A percentile compares a stretch with the other conserved stretches of the same genome.
Evolutionary conservation across 2,113 vertebrate species (phyloP).

Genomic region (Rhynchomys soricoides): DNA sequence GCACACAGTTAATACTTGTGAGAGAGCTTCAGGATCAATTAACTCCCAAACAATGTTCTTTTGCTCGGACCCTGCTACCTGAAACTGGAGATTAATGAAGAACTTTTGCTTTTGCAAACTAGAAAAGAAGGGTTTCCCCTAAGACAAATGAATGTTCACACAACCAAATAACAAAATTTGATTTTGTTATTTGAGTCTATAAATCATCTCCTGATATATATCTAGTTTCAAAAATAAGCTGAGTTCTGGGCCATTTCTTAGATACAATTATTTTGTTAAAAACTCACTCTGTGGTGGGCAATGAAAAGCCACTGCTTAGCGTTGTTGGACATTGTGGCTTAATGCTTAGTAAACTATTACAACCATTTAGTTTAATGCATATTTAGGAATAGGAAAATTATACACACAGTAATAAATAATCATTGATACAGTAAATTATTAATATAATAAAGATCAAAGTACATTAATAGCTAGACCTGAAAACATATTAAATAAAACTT

Average conservation of each 20-base stretch:
- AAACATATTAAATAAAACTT: background rate
- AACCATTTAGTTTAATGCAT: slow-evolving; percentile 3
- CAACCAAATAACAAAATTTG: background rate
- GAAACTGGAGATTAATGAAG: background rate
- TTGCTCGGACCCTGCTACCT: background rate
- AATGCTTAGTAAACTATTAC: background rate
- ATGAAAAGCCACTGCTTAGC: slow-evolving; percentile 30
- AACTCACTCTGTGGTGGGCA: background rate
- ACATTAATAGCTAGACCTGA: background rate
- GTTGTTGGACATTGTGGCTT: background rate
- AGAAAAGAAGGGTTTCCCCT: background rate
- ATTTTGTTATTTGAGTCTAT: background rate
- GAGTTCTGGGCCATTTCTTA: background rate
- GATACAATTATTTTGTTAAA: background rate
- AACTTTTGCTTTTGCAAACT: slow-evolving; percentile 1
- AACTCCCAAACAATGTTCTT: background rate
- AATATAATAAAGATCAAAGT: background rate
- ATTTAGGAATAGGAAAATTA: background rate
- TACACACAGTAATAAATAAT: background rate
- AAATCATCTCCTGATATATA: background rate
- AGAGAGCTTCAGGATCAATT: background rate
- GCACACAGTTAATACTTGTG: background rate
- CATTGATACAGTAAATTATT: background rate
- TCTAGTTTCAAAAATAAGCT: background rate
- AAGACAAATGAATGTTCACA: background rate